These are phyloP conservation scores for Phorcus lineatus DNA, from an alignment of 2,888 invertebrate species.

Conservation along the genomic window DNA sequence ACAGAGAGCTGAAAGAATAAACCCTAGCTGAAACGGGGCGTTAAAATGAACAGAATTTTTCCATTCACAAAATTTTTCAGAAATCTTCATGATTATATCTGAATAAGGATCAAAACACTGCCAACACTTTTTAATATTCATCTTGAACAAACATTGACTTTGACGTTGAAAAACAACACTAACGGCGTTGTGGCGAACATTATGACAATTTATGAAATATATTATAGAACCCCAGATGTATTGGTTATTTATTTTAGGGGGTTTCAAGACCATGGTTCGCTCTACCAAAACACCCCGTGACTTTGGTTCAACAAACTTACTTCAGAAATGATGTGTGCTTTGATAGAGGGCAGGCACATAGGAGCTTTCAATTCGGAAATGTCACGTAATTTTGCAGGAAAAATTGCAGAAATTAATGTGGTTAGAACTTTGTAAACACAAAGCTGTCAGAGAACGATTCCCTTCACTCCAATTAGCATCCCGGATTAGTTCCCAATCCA, in stretches of 20 bases:
- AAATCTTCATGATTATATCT: no score
- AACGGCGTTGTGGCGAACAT: no score
- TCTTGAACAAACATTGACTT: no score
- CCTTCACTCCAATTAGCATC: background rate
- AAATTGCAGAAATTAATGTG: slow-evolving; percentile 2
- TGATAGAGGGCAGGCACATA: background rate
- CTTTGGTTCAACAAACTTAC: background rate
- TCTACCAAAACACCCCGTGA: background rate
- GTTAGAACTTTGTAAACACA: slow-evolving; percentile 5
- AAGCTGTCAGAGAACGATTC: background rate
- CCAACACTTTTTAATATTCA: no score
- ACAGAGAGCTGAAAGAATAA: no score
- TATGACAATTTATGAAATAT: background rate
- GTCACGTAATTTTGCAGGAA: slow-evolving; percentile 20
- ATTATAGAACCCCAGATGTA: background rate
- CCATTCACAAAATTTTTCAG: no score
- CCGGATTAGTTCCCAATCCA: background rate
- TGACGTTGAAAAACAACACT: no score
- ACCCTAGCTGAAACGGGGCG: no score
- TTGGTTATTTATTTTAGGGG: background rate
- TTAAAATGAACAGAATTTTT: no score
- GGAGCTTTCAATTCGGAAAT: background rate
- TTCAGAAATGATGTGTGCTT: background rate
- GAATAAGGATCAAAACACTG: no score
- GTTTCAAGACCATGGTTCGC: background rate